Evolutionary conservation across 2,797 vertebrate genomes (phyloP).

Genomic region (Threskiornis aethiopicus): DNA sequence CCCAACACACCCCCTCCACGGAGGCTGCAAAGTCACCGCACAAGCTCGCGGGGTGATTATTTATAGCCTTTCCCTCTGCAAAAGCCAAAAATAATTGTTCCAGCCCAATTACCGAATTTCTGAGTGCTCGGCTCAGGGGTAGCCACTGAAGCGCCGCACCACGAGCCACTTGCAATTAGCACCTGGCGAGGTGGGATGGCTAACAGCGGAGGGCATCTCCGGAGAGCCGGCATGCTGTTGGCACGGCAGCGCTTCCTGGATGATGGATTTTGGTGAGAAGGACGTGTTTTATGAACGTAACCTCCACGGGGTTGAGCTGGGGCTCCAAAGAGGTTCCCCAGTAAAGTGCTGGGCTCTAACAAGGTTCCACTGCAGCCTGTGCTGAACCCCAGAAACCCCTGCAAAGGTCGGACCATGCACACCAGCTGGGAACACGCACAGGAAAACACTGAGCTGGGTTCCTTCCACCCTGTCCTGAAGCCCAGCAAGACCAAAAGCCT

Average conservation of each 20-base stretch:
- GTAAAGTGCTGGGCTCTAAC: background rate
- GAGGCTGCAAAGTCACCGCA: slow-evolving; percentile 57
- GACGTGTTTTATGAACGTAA: accelerated
- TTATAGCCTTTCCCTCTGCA: slow-evolving; percentile 60
- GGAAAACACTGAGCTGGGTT: background rate
- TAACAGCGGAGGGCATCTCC: accelerated
- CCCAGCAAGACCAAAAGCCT: background rate
- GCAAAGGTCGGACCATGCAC: accelerated
- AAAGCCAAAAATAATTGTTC: slow-evolving; percentile 64
- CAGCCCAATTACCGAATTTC: slow-evolving; percentile 55
- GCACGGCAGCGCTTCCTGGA: accelerated
- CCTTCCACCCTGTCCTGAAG: background rate
- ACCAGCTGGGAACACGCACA: accelerated
- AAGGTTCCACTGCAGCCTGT: background rate
- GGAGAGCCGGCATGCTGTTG: accelerated
- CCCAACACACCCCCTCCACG: background rate
- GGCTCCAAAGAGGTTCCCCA: background rate
- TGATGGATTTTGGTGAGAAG: background rate
- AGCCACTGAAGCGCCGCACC: background rate
- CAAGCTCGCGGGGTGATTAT: slow-evolving; percentile 45
- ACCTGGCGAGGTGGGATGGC: background rate
- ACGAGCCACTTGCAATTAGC: background rate
- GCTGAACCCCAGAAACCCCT: background rate
- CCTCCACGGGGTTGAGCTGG: accelerated
- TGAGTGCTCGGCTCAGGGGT: background rate